Evolutionary conservation across 2,113 vertebrate genomes (phyloP), one percentile per base, ranked within the genome.

Genomic region (Pachyramphus minor): DNA sequence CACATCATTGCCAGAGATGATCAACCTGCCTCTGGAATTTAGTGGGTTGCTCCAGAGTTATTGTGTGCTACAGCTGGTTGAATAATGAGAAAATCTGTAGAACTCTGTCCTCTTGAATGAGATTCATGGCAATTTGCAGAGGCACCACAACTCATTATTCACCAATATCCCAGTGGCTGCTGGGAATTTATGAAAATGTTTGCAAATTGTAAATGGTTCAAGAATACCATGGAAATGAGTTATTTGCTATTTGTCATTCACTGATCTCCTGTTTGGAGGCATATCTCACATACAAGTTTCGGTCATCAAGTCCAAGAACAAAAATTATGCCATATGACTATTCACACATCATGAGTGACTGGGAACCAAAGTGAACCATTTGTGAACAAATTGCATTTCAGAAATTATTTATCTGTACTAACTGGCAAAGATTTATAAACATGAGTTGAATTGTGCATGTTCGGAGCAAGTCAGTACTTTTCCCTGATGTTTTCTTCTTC

Each of bases 321-420:
- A 85, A 91, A 95, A 63, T 89, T 81, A 91, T 84, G 68, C 69
- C 30, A 14, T 52, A n/a, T 81, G 60, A 74, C 60, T 84, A 50
- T 87, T 87, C 69, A 84, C 69, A 79, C 44, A 78, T 69, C 84
- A 84, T 19, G 35, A 87, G 25, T 71, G 66, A 78, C 89, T 92
- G 72, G 55, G 85, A 94, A 69, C 50, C 22, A 93, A 94, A 94
- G 49, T 27, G 45, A 90, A 55, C 28, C 28, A 80, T 91, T 95
- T 92, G 79, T 92, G 92, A 90, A 86, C 82, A 92, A 95, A 95
- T 83, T 90, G 42, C 39, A 31, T 88, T 76, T 64, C 85, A 42
- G 63, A 90, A 90, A 94, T 88, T 93, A 85, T 94, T 94, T 92
- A 90, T 88, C 75, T 97, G 37, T 80, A 37, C 49, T 91, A 90